Evolutionary conservation across 2,888 invertebrate genomes (phyloP), one percentile per base, ranked within the genome.

Genomic region (Pseudeuparius sepicola): DNA sequence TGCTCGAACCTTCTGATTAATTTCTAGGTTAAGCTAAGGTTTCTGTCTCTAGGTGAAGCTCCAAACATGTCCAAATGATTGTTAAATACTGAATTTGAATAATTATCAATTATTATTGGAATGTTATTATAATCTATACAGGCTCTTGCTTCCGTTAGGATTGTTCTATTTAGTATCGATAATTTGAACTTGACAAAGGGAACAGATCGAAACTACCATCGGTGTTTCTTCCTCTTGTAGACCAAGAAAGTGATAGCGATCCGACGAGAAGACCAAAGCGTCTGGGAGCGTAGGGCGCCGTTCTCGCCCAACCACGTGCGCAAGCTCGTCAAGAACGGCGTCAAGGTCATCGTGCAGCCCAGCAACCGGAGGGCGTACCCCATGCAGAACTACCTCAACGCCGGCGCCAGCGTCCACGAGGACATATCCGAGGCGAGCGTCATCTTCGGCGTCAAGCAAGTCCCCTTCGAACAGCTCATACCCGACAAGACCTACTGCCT

Each of bases 401-500:
- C 92, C 2, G 98, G 98, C 2, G 98, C 97, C 1, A 70, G 81
- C 9, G 75, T 97, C 26, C 87, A 87, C 56, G 98, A 99, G 59
- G 97, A 99, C 57, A 87, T 99, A 39, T 87, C 87, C 49, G 92
- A 94, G 54, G 96, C 98, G 0, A 83, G 80, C 24, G 82, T 98
- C 1, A 93, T 99, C 50, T 90, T 98, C 54, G 97, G 98, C 0
- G 98, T 99, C 3, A 99, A 99, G 55, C 88, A 90, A 61, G 49
- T 48, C 17, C 96, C 96, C 0, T 76, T 90, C 5, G 93, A 94
- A 54, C 75, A 85, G 24, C 70, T 99, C 6, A 80, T 96, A 41
- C 92, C 96, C 0, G 83, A 94, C 55, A 96, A 94, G 65, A 97
- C 98, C 0, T 99, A 97, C 57, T 94, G 93, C 53, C 87, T 98